These are phyloP conservation scores for Zootermopsis nevadensis DNA, from an alignment of 2,888 invertebrate genomes.

Conservation along the genomic window DNA sequence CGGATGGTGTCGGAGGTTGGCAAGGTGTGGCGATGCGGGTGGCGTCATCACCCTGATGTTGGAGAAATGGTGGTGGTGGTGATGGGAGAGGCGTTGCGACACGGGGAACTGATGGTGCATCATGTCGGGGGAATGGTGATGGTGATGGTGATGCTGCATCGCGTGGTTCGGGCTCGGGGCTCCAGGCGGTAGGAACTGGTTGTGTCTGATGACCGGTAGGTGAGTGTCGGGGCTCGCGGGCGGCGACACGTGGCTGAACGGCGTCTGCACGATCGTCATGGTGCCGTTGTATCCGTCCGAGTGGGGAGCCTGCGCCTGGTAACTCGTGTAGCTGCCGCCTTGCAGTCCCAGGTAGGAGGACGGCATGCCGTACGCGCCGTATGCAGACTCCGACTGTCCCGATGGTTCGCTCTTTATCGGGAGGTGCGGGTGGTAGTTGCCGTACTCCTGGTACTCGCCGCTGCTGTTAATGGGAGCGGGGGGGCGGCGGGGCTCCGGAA, in stretches of 20 bases:
- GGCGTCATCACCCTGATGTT: constrained; percentile 57
- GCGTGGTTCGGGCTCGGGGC: constrained; percentile 26
- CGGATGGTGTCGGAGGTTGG: constrained; percentile 50
- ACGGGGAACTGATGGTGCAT: constrained; percentile 43
- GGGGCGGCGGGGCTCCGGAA: neutral
- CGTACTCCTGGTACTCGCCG: constrained; percentile 45
- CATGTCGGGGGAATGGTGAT: constrained; percentile 40
- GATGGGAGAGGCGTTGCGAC: constrained; percentile 37
- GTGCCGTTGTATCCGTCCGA: constrained; percentile 56
- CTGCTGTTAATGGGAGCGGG: neutral
- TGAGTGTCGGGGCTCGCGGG: constrained; percentile 62
- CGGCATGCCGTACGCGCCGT: constrained; percentile 37
- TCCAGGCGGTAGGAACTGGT: constrained; percentile 54
- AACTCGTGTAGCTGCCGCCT: constrained; percentile 20
- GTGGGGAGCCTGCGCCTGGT: constrained; percentile 27
- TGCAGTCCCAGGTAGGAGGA: constrained; percentile 49
- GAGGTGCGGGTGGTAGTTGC: constrained; percentile 46
- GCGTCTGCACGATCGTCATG: constrained; percentile 56
- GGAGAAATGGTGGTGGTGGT: constrained; percentile 53
- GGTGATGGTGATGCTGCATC: constrained; percentile 34
- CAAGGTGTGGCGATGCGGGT: constrained; percentile 56
- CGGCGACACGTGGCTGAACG: constrained; percentile 59
- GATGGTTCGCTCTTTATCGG: constrained; percentile 22
- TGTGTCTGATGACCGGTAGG: constrained; percentile 45
- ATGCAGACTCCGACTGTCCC: constrained; percentile 31